These are phyloP conservation scores for Premnoplex brunnescens DNA, from an alignment of 2,797 vertebrate species.

Conservation along the genomic window DNA sequence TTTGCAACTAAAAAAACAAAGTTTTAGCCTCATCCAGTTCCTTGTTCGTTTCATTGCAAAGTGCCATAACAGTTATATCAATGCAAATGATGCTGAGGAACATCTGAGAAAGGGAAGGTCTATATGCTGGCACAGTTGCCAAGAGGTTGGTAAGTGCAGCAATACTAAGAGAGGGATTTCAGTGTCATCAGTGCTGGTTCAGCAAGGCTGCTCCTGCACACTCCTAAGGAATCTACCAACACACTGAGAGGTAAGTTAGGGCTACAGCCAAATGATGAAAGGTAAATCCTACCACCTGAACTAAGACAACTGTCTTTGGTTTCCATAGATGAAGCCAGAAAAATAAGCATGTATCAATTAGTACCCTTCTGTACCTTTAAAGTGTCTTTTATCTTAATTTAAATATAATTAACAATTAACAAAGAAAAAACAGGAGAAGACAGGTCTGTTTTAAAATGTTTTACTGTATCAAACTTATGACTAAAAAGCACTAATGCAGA, in stretches of 20 bases:
- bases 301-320: neutral
- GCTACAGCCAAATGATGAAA: neutral
- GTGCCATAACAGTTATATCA: neutral
- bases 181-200: neutral
- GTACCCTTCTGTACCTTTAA: neutral
- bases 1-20: neutral
- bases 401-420: neutral
- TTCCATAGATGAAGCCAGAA: neutral
- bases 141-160: neutral
- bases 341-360: neutral
- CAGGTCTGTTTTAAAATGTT: neutral
- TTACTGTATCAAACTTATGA: neutral
- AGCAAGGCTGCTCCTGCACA: neutral
- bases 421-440: neutral
- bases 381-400: neutral
- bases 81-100: neutral
- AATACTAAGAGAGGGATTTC: neutral
- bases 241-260: neutral
- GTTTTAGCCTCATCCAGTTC: neutral
- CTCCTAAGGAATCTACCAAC: neutral
- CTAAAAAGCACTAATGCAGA: neutral
- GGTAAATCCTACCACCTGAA: neutral
- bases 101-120: neutral
- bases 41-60: neutral
- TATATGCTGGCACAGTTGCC: accelerated